These are phyloP conservation scores for Corythoichthys intestinalis DNA, from an alignment of 2,113 vertebrate species.

Conservation along the genomic window DNA sequence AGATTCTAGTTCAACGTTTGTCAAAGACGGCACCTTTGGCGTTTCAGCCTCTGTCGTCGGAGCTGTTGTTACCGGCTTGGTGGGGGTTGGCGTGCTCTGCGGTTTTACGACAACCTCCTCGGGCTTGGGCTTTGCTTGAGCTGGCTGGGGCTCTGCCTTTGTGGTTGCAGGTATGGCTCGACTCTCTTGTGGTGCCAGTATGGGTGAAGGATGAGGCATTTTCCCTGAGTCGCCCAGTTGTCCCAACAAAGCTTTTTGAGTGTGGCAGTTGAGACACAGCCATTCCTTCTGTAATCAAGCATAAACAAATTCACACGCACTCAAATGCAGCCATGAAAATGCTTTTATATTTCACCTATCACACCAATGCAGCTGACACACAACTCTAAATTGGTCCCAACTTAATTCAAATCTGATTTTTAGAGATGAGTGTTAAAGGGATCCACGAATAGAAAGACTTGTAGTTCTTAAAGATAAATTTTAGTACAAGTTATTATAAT, in stretches of 20 bases:
- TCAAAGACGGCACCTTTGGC: not conserved
- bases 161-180: slow-evolving; percentile 18
- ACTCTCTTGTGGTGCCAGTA: slow-evolving; percentile 43
- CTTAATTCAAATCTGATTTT: too few species aligned
- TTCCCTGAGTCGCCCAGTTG: slow-evolving; percentile 80
- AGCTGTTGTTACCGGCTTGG: slow-evolving; percentile 48
- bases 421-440: too few species aligned
- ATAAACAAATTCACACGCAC: slow-evolving; percentile 9
- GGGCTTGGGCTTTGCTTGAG: slow-evolving; percentile 13
- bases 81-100: slow-evolving; percentile 28
- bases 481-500: too few species aligned
- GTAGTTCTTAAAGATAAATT: too few species aligned
- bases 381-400: too few species aligned
- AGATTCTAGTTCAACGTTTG: slow-evolving; percentile 4
- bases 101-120: slow-evolving; percentile 20
- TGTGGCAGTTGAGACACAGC: slow-evolving; percentile 96
- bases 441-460: too few species aligned
- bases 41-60: slow-evolving; percentile 17
- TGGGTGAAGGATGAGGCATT: slow-evolving; percentile 53
- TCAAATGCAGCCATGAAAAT: not conserved
- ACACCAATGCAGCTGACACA: too few species aligned
- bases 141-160: slow-evolving; percentile 24
- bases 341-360: too few species aligned
- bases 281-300: slow-evolving; percentile 82
- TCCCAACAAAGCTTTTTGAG: slow-evolving; percentile 84